A percentile compares a stretch with the other conserved stretches of the same genome.
These are phyloP conservation scores for Tangachromis dhanisi DNA, from an alignment of 2,113 vertebrate species.

Conservation along the genomic window DNA sequence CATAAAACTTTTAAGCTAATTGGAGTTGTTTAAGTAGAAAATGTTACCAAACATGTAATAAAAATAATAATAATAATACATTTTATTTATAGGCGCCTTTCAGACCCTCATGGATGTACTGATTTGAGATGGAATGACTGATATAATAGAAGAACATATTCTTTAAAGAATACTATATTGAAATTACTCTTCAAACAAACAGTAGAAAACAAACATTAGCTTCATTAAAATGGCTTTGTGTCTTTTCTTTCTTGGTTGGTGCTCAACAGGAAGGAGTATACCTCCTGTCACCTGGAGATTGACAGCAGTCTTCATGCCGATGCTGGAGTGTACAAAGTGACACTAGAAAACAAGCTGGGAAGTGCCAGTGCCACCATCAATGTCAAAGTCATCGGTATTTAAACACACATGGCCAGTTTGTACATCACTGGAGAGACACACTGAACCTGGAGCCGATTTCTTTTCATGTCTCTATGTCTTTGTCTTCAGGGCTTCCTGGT, in stretches of 20 bases:
- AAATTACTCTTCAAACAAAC: background rate
- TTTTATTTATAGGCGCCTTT: background rate
- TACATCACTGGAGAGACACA: fast-evolving
- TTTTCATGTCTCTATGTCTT: background rate
- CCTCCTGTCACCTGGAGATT: conserved; percentile 84
- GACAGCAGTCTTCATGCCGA: conserved; percentile 82
- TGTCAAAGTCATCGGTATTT: conserved; percentile 96
- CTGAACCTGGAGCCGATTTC: background rate
- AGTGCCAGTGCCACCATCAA: conserved; percentile 87
- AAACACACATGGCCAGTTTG: background rate
- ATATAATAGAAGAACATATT: background rate
- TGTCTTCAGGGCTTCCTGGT: conserved; percentile 84
- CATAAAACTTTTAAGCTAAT: background rate
- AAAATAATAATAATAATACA: background rate
- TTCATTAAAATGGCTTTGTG: background rate
- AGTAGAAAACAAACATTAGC: background rate
- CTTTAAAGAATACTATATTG: background rate
- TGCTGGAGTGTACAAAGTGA: conserved; percentile 92
- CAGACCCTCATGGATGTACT: background rate
- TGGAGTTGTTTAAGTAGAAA: background rate
- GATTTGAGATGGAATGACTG: background rate
- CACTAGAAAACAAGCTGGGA: conserved; percentile 91
- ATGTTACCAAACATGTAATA: background rate
- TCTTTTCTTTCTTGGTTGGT: background rate
- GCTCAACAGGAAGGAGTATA: conserved; percentile 70